Conservation (phyloP, 2,888 invertebrate genomes). For the Drosophila conformis region DNA sequence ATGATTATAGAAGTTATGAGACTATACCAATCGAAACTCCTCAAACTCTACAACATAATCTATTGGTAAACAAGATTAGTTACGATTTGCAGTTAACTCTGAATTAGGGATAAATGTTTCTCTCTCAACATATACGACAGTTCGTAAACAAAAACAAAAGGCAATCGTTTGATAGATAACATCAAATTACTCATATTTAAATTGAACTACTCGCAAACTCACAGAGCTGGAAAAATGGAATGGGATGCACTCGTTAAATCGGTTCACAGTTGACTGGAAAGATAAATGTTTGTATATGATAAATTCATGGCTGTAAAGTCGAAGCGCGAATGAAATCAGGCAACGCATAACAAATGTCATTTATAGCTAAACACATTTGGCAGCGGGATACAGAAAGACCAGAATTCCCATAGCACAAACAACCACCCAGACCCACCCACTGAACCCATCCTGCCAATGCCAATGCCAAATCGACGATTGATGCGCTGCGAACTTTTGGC, state of each 20-base stretch:
- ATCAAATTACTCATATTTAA: slow-evolving; percentile 18
- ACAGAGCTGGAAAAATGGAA: slow-evolving; percentile 36
- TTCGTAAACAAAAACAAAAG: neutral
- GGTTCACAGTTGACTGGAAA: slow-evolving; percentile 48
- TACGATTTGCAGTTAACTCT: neutral
- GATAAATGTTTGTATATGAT: slow-evolving; percentile 66
- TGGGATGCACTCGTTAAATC: slow-evolving; percentile 39
- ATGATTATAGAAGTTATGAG: neutral
- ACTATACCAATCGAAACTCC: neutral
- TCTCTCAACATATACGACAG: neutral
- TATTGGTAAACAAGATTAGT: neutral
- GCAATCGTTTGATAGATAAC: slow-evolving; percentile 26
- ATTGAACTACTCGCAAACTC: slow-evolving; percentile 6
- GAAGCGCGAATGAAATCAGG: slow-evolving; percentile 74
- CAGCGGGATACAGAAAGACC: slow-evolving; percentile 1
- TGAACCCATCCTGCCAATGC: neutral
- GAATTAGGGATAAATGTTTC: neutral
- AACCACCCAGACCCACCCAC: neutral
- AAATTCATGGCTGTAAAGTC: slow-evolving; percentile 60
- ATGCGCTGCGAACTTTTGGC: slow-evolving; percentile 70
- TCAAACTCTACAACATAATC: neutral
- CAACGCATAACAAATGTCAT: slow-evolving; percentile 78
- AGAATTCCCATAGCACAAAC: neutral
- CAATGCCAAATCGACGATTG: slow-evolving; percentile 72
- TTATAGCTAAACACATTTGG: slow-evolving; percentile 66